phyloP scores from a whole-genome alignment of 2,888 invertebrate genomes.

The Spilosoma lubricipeda region DNA sequence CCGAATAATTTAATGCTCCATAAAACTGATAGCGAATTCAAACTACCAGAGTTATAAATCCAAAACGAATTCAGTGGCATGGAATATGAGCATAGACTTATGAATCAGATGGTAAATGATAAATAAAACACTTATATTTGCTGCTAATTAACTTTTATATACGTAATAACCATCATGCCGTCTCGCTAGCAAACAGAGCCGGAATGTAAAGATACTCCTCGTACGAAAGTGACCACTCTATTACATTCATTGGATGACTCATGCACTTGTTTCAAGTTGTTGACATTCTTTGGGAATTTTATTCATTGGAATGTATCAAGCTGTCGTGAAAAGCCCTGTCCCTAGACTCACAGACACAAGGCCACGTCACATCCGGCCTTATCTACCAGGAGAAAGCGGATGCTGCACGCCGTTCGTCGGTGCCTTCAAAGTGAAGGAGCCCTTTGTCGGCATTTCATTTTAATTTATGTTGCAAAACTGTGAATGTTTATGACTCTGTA shows the following conservation, averaged over 20 bases:
- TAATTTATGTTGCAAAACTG: slow-evolving; percentile 80
- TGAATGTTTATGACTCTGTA: slow-evolving; percentile 68
- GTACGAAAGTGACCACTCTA: slow-evolving; percentile 34
- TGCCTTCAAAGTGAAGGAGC: slow-evolving; percentile 70
- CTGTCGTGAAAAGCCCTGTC: slow-evolving; percentile 82
- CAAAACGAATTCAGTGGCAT: slow-evolving; percentile 45
- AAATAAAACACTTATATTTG: slow-evolving; percentile 48
- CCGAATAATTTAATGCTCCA: slow-evolving; percentile 68
- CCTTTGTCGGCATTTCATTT: slow-evolving; percentile 74
- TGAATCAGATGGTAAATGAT: slow-evolving; percentile 47
- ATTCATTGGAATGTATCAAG: slow-evolving; percentile 80
- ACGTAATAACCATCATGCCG: slow-evolving; percentile 29
- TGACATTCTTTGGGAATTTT: slow-evolving; percentile 63
- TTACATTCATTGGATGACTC: slow-evolving; percentile 66
- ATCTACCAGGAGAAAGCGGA: slow-evolving; percentile 81
- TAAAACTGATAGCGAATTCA: slow-evolving; percentile 65
- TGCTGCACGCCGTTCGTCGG: slow-evolving; percentile 68
- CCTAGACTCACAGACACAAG: slow-evolving; percentile 67
- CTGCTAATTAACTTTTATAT: slow-evolving; percentile 50
- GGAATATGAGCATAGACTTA: slow-evolving; percentile 39
- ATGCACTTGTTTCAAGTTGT: slow-evolving; percentile 57
- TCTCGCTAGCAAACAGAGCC: slow-evolving; percentile 38
- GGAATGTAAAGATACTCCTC: slow-evolving; percentile 42
- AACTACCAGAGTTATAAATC: slow-evolving; percentile 48
- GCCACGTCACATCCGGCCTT: slow-evolving; percentile 81